Evolutionary conservation across 2,888 invertebrate genomes (phyloP), one percentile per base, ranked within the genome.

Genomic region (Rotaria magnacalcarata): DNA sequence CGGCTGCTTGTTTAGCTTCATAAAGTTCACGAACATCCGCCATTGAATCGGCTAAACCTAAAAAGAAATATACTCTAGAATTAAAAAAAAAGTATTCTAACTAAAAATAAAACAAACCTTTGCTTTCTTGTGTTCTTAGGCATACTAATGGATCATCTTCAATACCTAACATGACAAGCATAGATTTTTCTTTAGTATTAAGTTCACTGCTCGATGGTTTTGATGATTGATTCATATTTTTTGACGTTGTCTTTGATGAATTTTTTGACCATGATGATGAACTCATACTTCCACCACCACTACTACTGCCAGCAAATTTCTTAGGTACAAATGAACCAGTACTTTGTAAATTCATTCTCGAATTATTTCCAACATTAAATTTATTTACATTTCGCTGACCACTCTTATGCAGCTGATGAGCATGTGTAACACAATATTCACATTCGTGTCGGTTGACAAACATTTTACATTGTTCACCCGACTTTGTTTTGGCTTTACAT

Each of bases 281-380:
- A 11, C 60, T 10, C 1, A 8, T 5, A 75, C 24, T 2, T 8
- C 75, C 41, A 19, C 19, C 8, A 75, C 75, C 75, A 75, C 21
- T 21, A 11, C 2, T n/a, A 6, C 2, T n/a, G 0, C 19, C 27
- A 43, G 27, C 41, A 43, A 75, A 75, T 75, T 75, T 75, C 43
- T 75, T 41, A 43, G 75, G 75, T 75, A 43, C 75, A 75, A 41
- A 75, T 75, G 75, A 41, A 75, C 75, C 75, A 6, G 75, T 75
- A 41, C 75, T 75, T 75, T 75, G 75, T 75, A 75, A 75, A 75
- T 75, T 75, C 75, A 75, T 75, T 75, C 75, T 43, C 11, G 75
- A 75, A 8, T 6, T 43, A 60, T 60, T 60, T 11, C 60, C 60
- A 24, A 34, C 5, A 43, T 41, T 43, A 21, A 43, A 41, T 75